Conservation (phyloP, 2,888 invertebrate genomes). For the Tipula vernalis region DNA sequence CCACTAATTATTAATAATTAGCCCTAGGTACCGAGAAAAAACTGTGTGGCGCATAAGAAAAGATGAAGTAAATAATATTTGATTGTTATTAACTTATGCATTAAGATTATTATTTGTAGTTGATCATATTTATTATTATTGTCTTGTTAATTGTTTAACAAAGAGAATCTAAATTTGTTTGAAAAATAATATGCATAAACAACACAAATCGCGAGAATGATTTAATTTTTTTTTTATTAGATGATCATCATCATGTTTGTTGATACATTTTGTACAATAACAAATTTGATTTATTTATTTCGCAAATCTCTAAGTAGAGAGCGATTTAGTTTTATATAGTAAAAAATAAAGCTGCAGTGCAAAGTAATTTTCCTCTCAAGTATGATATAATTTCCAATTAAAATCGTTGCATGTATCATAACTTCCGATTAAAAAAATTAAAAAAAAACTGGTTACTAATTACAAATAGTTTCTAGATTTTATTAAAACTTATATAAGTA, state of each 20-base stretch:
- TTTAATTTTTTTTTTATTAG: background rate
- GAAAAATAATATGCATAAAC: background rate
- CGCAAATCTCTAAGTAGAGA: background rate
- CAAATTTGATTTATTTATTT: background rate
- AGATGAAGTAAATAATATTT: background rate
- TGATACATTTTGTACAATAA: background rate
- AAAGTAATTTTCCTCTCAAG: background rate
- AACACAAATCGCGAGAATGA: background rate
- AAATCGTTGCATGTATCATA: too few species aligned
- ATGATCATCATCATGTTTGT: background rate
- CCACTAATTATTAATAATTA: background rate
- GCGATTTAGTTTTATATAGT: background rate
- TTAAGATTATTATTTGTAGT: background rate
- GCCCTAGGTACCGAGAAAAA: background rate
- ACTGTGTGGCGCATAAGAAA: background rate
- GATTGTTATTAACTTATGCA: background rate
- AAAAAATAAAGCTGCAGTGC: background rate
- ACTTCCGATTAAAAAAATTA: too few species aligned
- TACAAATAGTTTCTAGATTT: too few species aligned
- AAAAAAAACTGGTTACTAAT: too few species aligned
- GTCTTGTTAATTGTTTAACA: background rate
- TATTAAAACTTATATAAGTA: too few species aligned
- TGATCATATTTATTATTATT: background rate
- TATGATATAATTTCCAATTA: background rate
- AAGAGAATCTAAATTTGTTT: background rate